These are phyloP conservation scores for Magallana nippona DNA, from an alignment of 2,888 invertebrate species.

Conservation along the genomic window DNA sequence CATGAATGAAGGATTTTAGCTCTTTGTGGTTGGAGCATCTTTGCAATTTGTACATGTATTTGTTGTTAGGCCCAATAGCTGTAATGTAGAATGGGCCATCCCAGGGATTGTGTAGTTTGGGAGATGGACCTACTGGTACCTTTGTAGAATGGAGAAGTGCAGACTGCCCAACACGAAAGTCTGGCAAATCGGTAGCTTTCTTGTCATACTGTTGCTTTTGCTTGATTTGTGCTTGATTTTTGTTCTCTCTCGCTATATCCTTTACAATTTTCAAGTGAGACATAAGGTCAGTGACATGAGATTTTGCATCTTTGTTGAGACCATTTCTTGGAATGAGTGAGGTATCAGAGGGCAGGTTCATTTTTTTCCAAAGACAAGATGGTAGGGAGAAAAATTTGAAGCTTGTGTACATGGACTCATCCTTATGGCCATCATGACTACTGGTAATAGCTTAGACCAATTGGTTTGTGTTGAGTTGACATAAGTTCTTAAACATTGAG, in stretches of 20 bases:
- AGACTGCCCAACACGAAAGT: neutral
- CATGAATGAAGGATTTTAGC: slow-evolving; percentile 45
- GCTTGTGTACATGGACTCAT: slow-evolving; percentile 53
- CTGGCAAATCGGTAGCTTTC: slow-evolving; percentile 30
- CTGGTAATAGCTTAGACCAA: slow-evolving; percentile 54
- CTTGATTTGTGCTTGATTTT: slow-evolving; percentile 39
- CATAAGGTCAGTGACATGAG: slow-evolving; percentile 47
- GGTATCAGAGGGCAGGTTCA: slow-evolving; percentile 53
- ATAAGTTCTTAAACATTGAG: slow-evolving; percentile 53
- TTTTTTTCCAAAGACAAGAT: slow-evolving; percentile 57
- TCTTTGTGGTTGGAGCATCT: slow-evolving; percentile 43
- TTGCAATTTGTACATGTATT: slow-evolving; percentile 48
- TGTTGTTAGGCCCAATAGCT: slow-evolving; percentile 41
- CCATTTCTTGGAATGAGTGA: slow-evolving; percentile 48
- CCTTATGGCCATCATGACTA: slow-evolving; percentile 58
- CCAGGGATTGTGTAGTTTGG: slow-evolving; percentile 33
- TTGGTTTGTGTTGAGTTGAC: slow-evolving; percentile 50
- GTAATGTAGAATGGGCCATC: slow-evolving; percentile 38
- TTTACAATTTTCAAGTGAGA: slow-evolving; percentile 47
- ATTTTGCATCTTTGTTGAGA: slow-evolving; percentile 50
- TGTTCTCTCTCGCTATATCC: slow-evolving; percentile 45
- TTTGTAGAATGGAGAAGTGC: neutral
- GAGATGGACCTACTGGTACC: slow-evolving; percentile 9
- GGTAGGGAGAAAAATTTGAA: slow-evolving; percentile 53
- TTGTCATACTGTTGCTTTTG: slow-evolving; percentile 45